A percentile compares a stretch with the other conserved stretches of the same genome.
Evolutionary conservation across 2,888 invertebrate genomes (phyloP).

Genomic region (Hetaerina titia): DNA sequence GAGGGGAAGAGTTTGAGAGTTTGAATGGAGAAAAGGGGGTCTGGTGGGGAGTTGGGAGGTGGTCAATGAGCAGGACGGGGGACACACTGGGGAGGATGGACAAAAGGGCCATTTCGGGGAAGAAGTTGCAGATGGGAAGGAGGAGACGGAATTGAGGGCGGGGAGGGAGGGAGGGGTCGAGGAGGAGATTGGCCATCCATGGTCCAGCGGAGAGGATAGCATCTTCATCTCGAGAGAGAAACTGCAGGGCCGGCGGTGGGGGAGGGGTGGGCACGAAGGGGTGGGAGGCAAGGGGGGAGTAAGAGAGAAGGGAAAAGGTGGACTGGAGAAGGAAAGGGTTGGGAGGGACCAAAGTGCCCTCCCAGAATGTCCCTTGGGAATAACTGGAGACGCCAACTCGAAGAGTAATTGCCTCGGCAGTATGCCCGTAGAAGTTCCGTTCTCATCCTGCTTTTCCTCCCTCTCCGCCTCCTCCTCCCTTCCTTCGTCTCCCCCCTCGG

Average conservation of each 20-base stretch:
- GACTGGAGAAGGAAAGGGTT: neutral
- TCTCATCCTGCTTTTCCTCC: neutral
- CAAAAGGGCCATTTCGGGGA: conserved; percentile 37
- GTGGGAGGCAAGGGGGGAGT: neutral
- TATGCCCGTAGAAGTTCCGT: conserved; percentile 28
- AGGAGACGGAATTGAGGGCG: neutral
- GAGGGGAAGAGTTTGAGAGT: neutral
- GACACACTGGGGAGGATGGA: neutral
- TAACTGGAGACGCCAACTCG: conserved; percentile 61
- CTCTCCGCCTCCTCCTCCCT: neutral
- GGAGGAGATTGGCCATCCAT: conserved; percentile 26
- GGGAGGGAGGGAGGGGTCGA: neutral
- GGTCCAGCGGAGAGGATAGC: conserved; percentile 57
- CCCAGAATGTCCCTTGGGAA: conserved; percentile 54
- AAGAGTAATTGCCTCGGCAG: conserved; percentile 61
- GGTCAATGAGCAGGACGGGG: neutral
- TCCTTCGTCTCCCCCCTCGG: neutral
- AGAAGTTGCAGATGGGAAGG: conserved; percentile 30
- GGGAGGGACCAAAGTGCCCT: conserved; percentile 36
- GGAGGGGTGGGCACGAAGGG: neutral
- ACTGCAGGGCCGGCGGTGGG: neutral
- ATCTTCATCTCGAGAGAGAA: conserved; percentile 44
- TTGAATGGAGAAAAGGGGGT: neutral
- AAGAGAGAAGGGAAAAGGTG: conserved; percentile 27
- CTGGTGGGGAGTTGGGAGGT: neutral